These are phyloP conservation scores for Petroica traversi DNA, from an alignment of 2,113 vertebrate genomes.

Conservation along the genomic window DNA sequence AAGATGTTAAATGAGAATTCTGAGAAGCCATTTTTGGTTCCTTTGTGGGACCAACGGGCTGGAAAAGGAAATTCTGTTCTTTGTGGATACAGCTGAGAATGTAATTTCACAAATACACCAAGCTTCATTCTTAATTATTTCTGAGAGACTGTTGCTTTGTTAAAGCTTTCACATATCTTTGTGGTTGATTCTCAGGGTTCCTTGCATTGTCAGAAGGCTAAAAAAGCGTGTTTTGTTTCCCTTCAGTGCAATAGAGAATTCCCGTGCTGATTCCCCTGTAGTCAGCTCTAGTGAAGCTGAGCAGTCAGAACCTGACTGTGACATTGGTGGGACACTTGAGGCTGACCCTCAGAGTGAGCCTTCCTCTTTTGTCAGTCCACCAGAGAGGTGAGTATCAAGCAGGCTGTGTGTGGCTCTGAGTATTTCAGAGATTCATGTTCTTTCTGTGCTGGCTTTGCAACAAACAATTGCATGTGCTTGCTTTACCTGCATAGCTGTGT, in stretches of 20 bases:
- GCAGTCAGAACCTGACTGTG: slow-evolving; percentile 84
- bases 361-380: slow-evolving; percentile 81
- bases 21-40: not conserved
- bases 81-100: not conserved
- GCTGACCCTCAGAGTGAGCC: slow-evolving; percentile 79
- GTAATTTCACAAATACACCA: not conserved
- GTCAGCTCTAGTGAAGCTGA: slow-evolving; percentile 82
- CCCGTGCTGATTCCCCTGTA: slow-evolving; percentile 85
- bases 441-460: slow-evolving; percentile 4
- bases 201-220: slow-evolving; percentile 57
- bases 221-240: slow-evolving; percentile 83
- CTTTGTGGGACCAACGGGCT: not conserved
- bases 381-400: slow-evolving; percentile 83
- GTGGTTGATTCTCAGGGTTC: not conserved
- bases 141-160: not conserved
- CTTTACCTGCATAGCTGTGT: not conserved
- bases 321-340: slow-evolving; percentile 83
- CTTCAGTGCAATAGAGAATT: slow-evolving; percentile 88
- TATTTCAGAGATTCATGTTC: not conserved
- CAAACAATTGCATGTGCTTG: slow-evolving; percentile 48
- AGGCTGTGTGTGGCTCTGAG: slow-evolving; percentile 28
- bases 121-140: not conserved
- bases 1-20: not conserved
- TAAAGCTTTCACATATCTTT: not conserved
- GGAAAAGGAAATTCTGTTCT: not conserved